A percentile compares a stretch with the other conserved stretches of the same genome.
These are phyloP conservation scores for Chorisops tibialis DNA, from an alignment of 2,888 invertebrate genomes.

Conservation along the genomic window DNA sequence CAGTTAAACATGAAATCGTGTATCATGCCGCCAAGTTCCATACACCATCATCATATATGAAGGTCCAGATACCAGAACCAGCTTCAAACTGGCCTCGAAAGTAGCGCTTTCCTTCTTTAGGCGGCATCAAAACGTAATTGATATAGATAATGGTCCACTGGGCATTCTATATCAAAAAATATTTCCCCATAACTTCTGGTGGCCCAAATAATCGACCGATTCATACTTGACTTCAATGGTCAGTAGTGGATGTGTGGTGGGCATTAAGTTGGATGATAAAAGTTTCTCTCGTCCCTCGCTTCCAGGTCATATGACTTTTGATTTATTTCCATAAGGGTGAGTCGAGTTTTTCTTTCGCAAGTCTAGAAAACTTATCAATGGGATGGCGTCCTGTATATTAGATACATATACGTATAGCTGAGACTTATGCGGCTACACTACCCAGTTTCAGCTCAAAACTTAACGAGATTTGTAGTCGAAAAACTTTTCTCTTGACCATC, in stretches of 20 bases:
- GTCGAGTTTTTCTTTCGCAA: too few species aligned
- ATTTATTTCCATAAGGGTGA: constrained; percentile 2
- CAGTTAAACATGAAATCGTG: too few species aligned
- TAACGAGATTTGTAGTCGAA: too few species aligned
- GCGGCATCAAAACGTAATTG: constrained; percentile 10
- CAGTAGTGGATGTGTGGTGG: not conserved
- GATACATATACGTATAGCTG: too few species aligned
- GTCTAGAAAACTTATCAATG: not conserved
- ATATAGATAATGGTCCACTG: constrained; percentile 25
- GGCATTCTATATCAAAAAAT: constrained; percentile 23
- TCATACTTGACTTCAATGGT: constrained; percentile 18
- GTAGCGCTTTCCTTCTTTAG: too few species aligned
- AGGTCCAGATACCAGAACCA: too few species aligned
- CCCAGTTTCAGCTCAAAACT: too few species aligned
- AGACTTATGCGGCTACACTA: too few species aligned
- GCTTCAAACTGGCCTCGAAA: too few species aligned
- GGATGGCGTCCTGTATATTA: not conserved
- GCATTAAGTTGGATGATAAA: constrained; percentile 21
- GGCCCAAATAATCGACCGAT: constrained; percentile 1
- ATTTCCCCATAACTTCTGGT: constrained; percentile 17
- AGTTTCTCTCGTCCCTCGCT: not conserved
- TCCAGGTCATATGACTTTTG: constrained; percentile 11
- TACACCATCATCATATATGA: too few species aligned
- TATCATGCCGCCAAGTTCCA: too few species aligned
- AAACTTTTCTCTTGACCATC: constrained; percentile 15